Conservation (phyloP, 1,140 invertebrate species). For the Philopotamus ludificatus region DNA sequence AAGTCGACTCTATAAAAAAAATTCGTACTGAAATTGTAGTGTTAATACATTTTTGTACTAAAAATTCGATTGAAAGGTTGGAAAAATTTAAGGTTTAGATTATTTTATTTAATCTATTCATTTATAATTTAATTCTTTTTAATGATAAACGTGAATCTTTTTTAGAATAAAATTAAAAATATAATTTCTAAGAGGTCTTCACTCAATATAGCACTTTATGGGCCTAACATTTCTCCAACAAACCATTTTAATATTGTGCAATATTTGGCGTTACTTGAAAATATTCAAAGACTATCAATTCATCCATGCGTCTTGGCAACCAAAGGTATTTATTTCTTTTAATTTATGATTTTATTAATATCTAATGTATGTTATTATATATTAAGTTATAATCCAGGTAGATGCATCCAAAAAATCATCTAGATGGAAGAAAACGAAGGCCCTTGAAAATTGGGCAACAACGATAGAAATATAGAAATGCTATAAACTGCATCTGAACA, state of each 20-base stretch:
- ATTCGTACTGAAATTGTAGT: constrained; percentile 2
- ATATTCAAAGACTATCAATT: neutral
- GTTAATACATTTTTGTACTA: too few relatives aligned
- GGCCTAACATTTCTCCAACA: neutral
- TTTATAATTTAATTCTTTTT: neutral
- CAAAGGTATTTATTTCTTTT: constrained; percentile 7
- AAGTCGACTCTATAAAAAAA: neutral
- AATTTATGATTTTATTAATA: neutral
- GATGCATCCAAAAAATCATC: neutral
- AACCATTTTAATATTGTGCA: neutral
- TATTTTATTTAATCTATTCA: neutral
- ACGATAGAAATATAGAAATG: neutral
- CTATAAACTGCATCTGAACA: neutral
- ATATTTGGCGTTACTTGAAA: neutral
- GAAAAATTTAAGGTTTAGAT: neutral
- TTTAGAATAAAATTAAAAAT: neutral
- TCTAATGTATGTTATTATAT: neutral
- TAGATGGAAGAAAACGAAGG: neutral
- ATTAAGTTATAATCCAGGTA: neutral
- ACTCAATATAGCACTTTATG: neutral
- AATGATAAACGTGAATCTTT: neutral
- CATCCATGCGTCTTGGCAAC: neutral
- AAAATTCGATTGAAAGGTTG: too few relatives aligned
- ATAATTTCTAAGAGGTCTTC: neutral
- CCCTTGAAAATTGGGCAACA: neutral